phyloP scores from a whole-genome alignment of 2,888 invertebrate genomes.

The Nematopogon swammerdamellus region DNA sequence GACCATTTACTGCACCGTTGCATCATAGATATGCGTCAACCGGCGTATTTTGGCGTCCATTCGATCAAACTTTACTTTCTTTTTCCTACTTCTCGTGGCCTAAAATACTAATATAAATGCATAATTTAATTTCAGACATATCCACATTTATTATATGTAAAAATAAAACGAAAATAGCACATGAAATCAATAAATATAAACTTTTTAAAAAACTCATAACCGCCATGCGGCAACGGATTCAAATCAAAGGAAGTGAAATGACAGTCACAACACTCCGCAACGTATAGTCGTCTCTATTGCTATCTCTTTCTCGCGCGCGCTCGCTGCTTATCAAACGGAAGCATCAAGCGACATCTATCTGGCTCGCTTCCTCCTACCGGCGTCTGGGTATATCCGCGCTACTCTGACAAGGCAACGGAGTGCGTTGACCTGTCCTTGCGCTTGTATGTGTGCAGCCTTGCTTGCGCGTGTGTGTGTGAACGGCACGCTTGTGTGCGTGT shows the following conservation, averaged over 20 bases:
- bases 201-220: not conserved
- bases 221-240: not conserved
- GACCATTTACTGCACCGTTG: constrained; percentile 42
- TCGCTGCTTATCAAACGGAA: constrained; percentile 25
- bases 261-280: constrained; percentile 48
- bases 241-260: constrained; percentile 50
- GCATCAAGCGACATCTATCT: constrained; percentile 18
- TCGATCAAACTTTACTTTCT: no score
- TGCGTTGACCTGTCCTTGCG: constrained; percentile 56
- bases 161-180: no score
- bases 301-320: constrained; percentile 38
- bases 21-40: constrained; percentile 30
- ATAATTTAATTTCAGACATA: no score
- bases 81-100: no score
- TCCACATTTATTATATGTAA: no score
- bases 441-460: constrained; percentile 51
- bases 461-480: constrained; percentile 33
- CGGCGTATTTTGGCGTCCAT: not conserved
- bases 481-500: constrained; percentile 17
- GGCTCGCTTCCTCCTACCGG: constrained; percentile 22
- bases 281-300: constrained; percentile 40
- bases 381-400: constrained; percentile 23
- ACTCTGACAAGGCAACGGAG: constrained; percentile 51
- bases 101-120: no score
- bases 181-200: no score